Evolutionary conservation across 2,113 vertebrate species (phyloP).

Genomic region (Syngnathus typhle): DNA sequence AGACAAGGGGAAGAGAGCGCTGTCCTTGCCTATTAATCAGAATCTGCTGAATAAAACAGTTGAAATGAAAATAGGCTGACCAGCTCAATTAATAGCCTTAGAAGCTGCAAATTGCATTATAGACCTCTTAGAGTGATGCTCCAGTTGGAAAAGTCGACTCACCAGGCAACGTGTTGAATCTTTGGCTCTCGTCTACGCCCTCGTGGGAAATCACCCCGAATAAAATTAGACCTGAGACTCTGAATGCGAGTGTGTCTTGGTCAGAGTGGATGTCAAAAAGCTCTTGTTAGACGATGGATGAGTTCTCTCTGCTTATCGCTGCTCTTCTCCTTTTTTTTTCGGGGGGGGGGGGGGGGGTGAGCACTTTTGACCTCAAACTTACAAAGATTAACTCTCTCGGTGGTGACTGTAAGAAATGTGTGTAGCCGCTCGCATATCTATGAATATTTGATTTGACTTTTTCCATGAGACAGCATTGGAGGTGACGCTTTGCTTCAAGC

Average conservation of each 20-base stretch:
- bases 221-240: conserved; percentile 57
- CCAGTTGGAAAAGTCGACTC: conserved; percentile 9
- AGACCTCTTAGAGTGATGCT: conserved; percentile 14
- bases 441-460: neutral
- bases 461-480: neutral
- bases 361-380: neutral
- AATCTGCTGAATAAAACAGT: conserved; percentile 24
- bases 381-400: neutral
- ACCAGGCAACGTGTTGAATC: conserved; percentile 42
- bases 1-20: conserved; percentile 20
- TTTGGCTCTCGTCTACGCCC: conserved; percentile 33
- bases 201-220: conserved; percentile 58
- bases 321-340: neutral
- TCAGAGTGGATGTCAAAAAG: conserved; percentile 13
- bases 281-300: neutral
- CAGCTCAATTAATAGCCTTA: conserved; percentile 39
- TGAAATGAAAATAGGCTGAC: conserved; percentile 34
- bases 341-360: neutral
- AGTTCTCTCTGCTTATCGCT: neutral
- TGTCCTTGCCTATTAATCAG: conserved; percentile 41
- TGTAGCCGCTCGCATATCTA: neutral
- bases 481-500: too few species aligned
- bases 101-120: conserved; percentile 31
- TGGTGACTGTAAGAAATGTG: neutral
- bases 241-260: conserved; percentile 5